A percentile compares a stretch with the other conserved stretches of the same genome.
Conservation (phyloP, 2,113 vertebrate species). For the Aphyosemion australe region DNA sequence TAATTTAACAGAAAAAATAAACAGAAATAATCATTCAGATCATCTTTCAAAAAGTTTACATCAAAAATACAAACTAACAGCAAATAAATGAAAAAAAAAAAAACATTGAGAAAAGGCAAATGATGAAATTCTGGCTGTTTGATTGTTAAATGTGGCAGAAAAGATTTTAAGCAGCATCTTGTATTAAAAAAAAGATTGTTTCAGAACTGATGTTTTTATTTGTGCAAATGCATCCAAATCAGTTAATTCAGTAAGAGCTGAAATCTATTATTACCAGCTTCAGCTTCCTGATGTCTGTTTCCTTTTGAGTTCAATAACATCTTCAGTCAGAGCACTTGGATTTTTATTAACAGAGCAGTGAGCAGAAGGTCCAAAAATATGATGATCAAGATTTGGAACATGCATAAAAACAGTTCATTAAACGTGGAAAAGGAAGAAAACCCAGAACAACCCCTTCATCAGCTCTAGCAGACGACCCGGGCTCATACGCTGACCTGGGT, state of each 20-base stretch:
- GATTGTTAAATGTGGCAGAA: not conserved
- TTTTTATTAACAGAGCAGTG: not conserved
- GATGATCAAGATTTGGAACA: constrained; percentile 11
- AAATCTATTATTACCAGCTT: not conserved
- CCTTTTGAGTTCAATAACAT: constrained; percentile 1
- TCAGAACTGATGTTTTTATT: not conserved
- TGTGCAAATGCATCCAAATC: not conserved
- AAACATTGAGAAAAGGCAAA: constrained; percentile 14
- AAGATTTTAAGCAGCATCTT: constrained; percentile 2
- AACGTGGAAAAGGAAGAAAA: constrained; percentile 2
- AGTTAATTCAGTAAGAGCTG: not conserved
- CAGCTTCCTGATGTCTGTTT: not conserved
- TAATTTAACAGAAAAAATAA: constrained; percentile 13
- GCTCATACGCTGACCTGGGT: constrained; percentile 18
- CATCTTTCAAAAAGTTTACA: constrained; percentile 6
- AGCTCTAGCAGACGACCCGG: not conserved
- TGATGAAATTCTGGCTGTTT: constrained; percentile 20
- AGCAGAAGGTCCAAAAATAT: not conserved
- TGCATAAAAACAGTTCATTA: constrained; percentile 20
- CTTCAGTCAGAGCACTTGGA: constrained; percentile 2
- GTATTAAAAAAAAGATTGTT: not conserved
- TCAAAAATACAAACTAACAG: constrained; percentile 7
- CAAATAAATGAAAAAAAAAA: constrained; percentile 13
- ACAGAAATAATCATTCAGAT: constrained; percentile 1
- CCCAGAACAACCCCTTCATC: no score